Conservation (phyloP, 2,888 invertebrate genomes). For the Cephus spinipes region DNA sequence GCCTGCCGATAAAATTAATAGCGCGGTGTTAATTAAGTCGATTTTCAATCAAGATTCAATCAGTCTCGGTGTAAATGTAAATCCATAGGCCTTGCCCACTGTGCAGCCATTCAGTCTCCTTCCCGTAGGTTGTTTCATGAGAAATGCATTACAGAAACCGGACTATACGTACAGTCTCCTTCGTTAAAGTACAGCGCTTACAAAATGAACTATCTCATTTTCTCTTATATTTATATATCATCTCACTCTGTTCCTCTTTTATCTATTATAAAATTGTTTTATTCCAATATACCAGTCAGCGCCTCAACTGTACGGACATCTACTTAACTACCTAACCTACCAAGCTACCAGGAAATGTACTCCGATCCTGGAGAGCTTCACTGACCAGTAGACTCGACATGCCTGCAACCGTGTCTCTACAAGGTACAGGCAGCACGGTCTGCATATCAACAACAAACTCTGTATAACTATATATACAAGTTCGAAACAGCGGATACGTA, state of each 20-base stretch:
- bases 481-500: background rate
- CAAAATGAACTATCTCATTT: background rate
- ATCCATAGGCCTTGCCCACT: conserved; percentile 36
- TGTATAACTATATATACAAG: background rate
- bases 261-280: background rate
- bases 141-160: background rate
- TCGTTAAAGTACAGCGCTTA: background rate
- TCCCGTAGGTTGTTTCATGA: conserved; percentile 1
- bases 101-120: background rate
- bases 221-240: background rate
- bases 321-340: background rate
- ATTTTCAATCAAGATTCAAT: conserved; percentile 63
- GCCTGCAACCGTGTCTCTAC: background rate
- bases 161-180: background rate
- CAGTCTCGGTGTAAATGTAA: conserved; percentile 61
- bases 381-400: background rate
- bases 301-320: background rate
- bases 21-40: conserved; percentile 56
- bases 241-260: background rate
- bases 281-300: background rate
- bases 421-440: background rate
- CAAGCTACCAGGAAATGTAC: background rate
- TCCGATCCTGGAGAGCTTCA: background rate
- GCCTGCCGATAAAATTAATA: conserved; percentile 53
- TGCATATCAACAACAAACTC: background rate